Evolutionary conservation across 2,113 vertebrate genomes (phyloP).

Genomic region (Aegypius monachus): DNA sequence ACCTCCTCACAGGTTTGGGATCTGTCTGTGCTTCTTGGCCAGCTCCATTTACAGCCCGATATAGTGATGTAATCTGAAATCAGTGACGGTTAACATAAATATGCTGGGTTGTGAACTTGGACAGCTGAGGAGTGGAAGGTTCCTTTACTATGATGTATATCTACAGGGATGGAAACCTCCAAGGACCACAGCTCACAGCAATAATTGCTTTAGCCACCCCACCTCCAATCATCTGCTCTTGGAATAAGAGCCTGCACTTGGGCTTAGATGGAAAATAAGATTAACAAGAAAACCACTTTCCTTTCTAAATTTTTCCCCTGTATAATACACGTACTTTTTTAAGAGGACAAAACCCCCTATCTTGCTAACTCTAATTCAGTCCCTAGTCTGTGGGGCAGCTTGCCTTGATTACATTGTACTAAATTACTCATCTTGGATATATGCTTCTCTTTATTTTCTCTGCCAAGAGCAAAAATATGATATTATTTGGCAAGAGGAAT

Average conservation of each 20-base stretch:
- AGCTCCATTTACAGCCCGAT: not conserved
- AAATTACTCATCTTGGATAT: slow-evolving; percentile 34
- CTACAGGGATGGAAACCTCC: not conserved
- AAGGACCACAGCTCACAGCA: not conserved
- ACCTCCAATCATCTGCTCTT: not conserved
- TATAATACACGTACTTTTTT: not conserved
- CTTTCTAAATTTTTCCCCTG: not conserved
- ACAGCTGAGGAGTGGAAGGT: not conserved
- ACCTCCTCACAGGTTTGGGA: not conserved
- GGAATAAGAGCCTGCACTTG: not conserved
- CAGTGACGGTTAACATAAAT: no score
- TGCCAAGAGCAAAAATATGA: slow-evolving; percentile 40
- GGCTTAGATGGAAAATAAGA: not conserved
- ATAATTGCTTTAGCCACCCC: not conserved
- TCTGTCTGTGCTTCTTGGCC: not conserved
- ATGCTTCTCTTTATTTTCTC: slow-evolving; percentile 20
- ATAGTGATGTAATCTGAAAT: not conserved
- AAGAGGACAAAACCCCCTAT: not conserved
- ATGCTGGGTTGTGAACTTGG: not conserved
- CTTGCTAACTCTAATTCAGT: not conserved
- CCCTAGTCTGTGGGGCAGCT: not conserved
- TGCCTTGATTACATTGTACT: slow-evolving; percentile 37
- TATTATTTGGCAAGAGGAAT: slow-evolving; percentile 39
- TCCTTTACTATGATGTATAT: not conserved
- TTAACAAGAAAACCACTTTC: not conserved